phyloP scores from a whole-genome alignment of 2,113 vertebrate genomes.

The Castor canadensis region DNA sequence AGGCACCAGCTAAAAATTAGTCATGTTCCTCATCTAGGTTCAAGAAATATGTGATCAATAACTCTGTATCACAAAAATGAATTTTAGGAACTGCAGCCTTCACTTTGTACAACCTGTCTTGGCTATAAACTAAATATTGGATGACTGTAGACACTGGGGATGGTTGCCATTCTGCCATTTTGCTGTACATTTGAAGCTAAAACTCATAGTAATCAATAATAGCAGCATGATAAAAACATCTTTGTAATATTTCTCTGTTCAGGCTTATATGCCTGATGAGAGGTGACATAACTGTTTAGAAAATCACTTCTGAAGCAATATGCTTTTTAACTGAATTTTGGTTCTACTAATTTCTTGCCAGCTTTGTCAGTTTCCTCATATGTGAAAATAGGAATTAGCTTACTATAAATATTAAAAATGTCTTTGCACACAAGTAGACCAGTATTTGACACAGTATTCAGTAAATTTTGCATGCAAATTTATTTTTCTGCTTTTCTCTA shows the following conservation, averaged over 20 bases:
- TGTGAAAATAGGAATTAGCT: not conserved
- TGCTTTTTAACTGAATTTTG: not conserved
- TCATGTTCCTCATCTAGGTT: not conserved
- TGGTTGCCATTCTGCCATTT: not conserved
- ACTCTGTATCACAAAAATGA: too few species aligned
- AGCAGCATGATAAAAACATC: not conserved
- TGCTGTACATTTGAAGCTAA: not conserved
- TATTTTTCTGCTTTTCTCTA: not conserved
- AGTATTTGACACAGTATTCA: not conserved
- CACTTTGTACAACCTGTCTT: not conserved
- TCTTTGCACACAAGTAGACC: not conserved
- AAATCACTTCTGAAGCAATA: conserved; percentile 1
- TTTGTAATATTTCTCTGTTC: not conserved
- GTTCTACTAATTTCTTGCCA: not conserved
- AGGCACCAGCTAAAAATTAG: not conserved
- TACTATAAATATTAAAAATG: not conserved
- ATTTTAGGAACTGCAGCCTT: not conserved
- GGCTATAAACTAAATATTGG: not conserved
- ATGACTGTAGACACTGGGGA: not conserved
- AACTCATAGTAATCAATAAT: not conserved
- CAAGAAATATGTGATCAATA: not conserved
- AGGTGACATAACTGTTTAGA: not conserved
- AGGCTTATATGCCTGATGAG: not conserved
- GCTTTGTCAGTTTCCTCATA: not conserved
- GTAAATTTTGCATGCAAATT: not conserved